These are phyloP conservation scores for Tupiocoris notatus DNA, from an alignment of 2,888 invertebrate genomes.

Conservation along the genomic window DNA sequence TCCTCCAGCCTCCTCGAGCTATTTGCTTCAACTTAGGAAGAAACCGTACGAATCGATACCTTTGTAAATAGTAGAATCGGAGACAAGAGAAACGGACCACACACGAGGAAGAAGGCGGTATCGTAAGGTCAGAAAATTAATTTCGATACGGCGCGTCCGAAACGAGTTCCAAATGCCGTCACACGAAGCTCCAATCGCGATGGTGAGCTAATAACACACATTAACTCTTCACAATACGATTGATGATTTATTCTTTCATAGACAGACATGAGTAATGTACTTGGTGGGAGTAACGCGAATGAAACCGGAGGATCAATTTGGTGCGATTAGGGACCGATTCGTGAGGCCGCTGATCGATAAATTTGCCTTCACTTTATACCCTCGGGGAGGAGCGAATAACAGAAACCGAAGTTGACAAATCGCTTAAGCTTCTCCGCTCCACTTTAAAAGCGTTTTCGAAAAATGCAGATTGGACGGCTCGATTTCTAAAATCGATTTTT, in stretches of 20 bases:
- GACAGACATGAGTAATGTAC: constrained; percentile 27
- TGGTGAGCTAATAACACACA: constrained; percentile 41
- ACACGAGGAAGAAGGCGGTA: constrained; percentile 20
- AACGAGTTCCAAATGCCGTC: constrained; percentile 14
- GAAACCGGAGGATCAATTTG: neutral
- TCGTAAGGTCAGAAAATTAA: constrained; percentile 39
- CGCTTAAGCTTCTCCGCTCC: too few relatives aligned
- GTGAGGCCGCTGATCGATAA: neutral
- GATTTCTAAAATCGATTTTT: too few relatives aligned
- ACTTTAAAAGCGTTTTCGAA: too few relatives aligned
- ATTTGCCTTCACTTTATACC: neutral
- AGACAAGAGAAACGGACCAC: constrained; percentile 20
- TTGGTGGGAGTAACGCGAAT: neutral
- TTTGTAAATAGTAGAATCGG: neutral
- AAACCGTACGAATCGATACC: too few relatives aligned
- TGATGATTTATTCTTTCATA: constrained; percentile 25
- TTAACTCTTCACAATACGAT: constrained; percentile 37
- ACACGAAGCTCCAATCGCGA: constrained; percentile 27
- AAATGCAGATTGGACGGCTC: too few relatives aligned
- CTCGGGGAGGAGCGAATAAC: neutral
- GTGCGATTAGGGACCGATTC: neutral
- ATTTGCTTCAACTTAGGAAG: too few relatives aligned
- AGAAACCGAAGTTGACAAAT: neutral
- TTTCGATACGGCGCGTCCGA: constrained; percentile 31
- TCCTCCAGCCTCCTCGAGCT: too few relatives aligned